Conservation (phyloP, 1,140 invertebrate genomes). For the Zaprionus gabonicus region DNA sequence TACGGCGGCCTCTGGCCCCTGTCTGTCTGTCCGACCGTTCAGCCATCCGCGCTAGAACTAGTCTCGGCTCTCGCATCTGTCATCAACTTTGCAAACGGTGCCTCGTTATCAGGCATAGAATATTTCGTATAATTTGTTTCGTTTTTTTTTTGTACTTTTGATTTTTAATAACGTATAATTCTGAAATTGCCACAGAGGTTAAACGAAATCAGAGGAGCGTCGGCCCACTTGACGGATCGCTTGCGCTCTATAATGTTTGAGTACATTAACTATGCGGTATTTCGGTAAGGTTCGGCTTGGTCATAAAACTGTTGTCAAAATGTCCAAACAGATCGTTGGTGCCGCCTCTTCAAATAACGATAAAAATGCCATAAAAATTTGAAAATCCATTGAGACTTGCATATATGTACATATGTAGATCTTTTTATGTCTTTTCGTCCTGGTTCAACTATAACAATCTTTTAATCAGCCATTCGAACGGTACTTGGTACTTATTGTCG, state of each 20-base stretch:
- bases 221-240: constrained; percentile 62
- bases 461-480: constrained; percentile 66
- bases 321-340: constrained; percentile 79
- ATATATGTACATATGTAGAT: neutral
- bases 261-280: neutral
- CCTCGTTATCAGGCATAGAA: constrained; percentile 32
- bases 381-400: constrained; percentile 9
- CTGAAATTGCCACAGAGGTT: constrained; percentile 66
- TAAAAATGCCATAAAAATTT: constrained; percentile 71
- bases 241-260: constrained; percentile 27
- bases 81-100: constrained; percentile 29
- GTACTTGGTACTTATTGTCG: constrained; percentile 34
- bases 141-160: constrained; percentile 43
- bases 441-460: constrained; percentile 72
- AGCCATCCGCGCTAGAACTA: constrained; percentile 8
- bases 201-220: constrained; percentile 51
- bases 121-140: constrained; percentile 48
- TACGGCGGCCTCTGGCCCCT: constrained; percentile 44
- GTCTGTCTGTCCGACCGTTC: constrained; percentile 2
- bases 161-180: constrained; percentile 53
- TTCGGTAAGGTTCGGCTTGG: constrained; percentile 22
- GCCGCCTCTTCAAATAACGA: constrained; percentile 77
- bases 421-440: constrained; percentile 60
- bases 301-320: constrained; percentile 74
- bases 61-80: neutral